Conservation (phyloP, 2,888 invertebrate species). For the Barypeithes pellucidus region DNA sequence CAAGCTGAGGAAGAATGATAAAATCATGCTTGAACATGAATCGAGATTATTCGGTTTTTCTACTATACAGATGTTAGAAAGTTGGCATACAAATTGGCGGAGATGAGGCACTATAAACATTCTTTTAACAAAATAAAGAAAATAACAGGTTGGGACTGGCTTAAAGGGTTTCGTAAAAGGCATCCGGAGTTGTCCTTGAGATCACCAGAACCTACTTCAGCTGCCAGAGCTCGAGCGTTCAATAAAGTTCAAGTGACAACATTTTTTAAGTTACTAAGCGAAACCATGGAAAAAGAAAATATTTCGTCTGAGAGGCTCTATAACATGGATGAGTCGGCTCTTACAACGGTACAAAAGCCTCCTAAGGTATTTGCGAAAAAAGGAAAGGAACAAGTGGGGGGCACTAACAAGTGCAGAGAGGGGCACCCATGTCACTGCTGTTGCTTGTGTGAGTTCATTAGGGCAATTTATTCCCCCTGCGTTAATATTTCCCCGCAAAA, state of each 20-base stretch:
- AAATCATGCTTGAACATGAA: conserved; percentile 21
- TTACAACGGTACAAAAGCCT: conserved; percentile 30
- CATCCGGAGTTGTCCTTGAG: conserved; percentile 16
- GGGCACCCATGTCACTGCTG: conserved; percentile 18
- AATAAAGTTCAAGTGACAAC: conserved; percentile 34
- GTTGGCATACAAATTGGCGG: conserved; percentile 13
- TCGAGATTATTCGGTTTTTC: conserved; percentile 29
- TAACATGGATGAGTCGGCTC: conserved; percentile 33
- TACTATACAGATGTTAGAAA: conserved; percentile 16
- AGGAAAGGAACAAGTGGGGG: conserved; percentile 25
- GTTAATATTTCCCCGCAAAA: conserved; percentile 35
- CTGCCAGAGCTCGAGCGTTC: conserved; percentile 28
- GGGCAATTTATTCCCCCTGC: conserved; percentile 31
- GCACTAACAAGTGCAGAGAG: conserved; percentile 34
- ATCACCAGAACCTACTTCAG: conserved; percentile 29
- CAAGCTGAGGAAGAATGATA: conserved; percentile 1
- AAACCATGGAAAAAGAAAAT: conserved; percentile 28
- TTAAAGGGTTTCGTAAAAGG: conserved; percentile 2
- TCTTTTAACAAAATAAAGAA: conserved; percentile 27
- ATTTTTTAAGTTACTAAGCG: conserved; percentile 27
- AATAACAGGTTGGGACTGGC: conserved; percentile 25
- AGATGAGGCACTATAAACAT: conserved; percentile 3
- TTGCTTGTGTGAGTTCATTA: conserved; percentile 20
- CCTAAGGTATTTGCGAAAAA: conserved; percentile 26
- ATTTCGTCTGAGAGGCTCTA: background rate